phyloP scores from a whole-genome alignment of 2,888 invertebrate species.

The Drosophila cyrtoloma region DNA sequence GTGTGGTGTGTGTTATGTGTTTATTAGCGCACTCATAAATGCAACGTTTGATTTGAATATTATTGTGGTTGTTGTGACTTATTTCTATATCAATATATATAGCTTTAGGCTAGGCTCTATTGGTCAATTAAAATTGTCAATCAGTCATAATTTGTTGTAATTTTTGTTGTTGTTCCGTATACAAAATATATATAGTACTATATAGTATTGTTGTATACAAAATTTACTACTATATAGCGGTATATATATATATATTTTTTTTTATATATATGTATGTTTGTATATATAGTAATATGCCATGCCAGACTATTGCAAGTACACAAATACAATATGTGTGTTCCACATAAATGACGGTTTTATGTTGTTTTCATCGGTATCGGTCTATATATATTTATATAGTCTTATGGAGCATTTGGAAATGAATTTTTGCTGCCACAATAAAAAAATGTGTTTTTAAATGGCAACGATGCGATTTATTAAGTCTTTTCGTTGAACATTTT shows the following conservation, averaged over 20 bases:
- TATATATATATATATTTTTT: conserved; percentile 16
- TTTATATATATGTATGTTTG: conserved; percentile 12
- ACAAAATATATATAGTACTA: conserved; percentile 34
- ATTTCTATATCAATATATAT: conserved; percentile 21
- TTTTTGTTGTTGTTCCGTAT: conserved; percentile 18
- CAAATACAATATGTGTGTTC: conserved; percentile 18
- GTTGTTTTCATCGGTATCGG: neutral
- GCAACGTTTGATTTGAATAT: conserved; percentile 43
- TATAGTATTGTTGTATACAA: conserved; percentile 36
- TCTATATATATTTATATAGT: conserved; percentile 34
- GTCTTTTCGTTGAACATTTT: conserved; percentile 79
- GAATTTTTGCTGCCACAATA: conserved; percentile 32
- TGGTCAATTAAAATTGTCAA: conserved; percentile 38
- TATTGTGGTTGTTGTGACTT: conserved; percentile 26
- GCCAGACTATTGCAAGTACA: conserved; percentile 22
- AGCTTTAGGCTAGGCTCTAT: conserved; percentile 43
- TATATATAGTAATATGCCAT: conserved; percentile 19
- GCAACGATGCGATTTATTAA: conserved; percentile 62
- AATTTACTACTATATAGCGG: conserved; percentile 24
- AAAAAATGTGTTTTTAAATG: conserved; percentile 40
- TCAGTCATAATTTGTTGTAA: conserved; percentile 34
- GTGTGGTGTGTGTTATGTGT: conserved; percentile 6
- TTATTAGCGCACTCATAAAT: conserved; percentile 33
- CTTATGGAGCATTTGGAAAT: conserved; percentile 20
- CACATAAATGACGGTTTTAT: conserved; percentile 8